Conservation (phyloP, 2,888 invertebrate genomes). For the Alloplasta piceator region DNA sequence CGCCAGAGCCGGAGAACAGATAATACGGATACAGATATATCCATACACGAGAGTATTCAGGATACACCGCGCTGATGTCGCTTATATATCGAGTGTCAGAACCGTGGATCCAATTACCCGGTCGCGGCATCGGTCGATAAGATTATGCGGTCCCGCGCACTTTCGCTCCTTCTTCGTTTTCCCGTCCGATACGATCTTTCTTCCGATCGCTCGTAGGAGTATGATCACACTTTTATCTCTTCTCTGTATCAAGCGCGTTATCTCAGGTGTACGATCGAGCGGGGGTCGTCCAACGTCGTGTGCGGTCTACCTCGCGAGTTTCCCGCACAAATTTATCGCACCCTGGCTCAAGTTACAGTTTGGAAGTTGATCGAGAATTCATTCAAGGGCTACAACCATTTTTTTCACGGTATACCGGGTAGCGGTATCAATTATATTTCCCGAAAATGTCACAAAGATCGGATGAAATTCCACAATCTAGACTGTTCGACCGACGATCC, state of each 20-base stretch:
- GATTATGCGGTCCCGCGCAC: conserved; percentile 57
- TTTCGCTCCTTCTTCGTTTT: conserved; percentile 45
- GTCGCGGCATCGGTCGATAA: conserved; percentile 46
- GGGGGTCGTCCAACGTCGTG: conserved; percentile 8
- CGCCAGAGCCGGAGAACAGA: conserved; percentile 21
- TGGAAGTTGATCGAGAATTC: too few relatives aligned
- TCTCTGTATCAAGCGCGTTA: too few relatives aligned
- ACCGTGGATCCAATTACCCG: conserved; percentile 62
- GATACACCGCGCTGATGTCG: conserved; percentile 20
- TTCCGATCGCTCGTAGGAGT: not conserved
- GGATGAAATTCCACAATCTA: too few relatives aligned
- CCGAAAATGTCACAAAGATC: too few relatives aligned
- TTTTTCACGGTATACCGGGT: too few relatives aligned
- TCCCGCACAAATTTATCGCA: too few relatives aligned
- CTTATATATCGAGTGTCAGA: conserved; percentile 55
- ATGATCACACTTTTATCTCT: too few relatives aligned
- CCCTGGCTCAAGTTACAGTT: too few relatives aligned
- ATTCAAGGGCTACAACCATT: too few relatives aligned
- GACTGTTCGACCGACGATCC: too few relatives aligned
- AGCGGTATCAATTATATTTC: too few relatives aligned
- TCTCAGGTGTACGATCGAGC: too few relatives aligned
- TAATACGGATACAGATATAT: conserved; percentile 4
- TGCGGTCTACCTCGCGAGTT: not conserved
- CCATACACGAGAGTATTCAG: not conserved
- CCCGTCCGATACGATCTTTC: not conserved